phyloP scores from a whole-genome alignment of 1,140 invertebrate genomes.

The Euwallacea similis region DNA sequence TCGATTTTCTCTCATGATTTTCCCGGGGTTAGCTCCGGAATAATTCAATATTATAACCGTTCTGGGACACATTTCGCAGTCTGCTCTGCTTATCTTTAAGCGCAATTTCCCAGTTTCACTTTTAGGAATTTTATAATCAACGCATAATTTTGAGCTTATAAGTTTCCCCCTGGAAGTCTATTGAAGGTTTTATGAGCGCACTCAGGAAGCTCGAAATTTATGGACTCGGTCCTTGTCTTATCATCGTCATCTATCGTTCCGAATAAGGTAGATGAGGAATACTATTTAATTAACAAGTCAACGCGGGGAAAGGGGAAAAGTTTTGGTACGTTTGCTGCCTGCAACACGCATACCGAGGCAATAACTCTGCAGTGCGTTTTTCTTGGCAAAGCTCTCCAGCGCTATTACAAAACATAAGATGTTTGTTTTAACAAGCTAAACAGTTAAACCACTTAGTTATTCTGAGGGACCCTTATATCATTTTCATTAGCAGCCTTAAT shows the following conservation, averaged over 20 bases:
- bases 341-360: no score
- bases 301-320: no score
- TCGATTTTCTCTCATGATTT: slow-evolving; percentile 34
- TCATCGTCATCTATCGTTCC: no score
- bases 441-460: not conserved
- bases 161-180: slow-evolving; percentile 9
- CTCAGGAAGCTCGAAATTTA: no score
- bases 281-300: no score
- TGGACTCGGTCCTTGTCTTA: no score
- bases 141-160: slow-evolving; percentile 29
- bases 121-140: slow-evolving; percentile 22
- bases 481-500: not conserved
- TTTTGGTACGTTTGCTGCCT: no score
- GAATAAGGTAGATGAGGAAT: no score
- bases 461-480: slow-evolving; percentile 14
- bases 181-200: slow-evolving; percentile 15
- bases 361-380: no score
- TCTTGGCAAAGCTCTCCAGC: not conserved
- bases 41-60: slow-evolving; percentile 37
- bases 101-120: slow-evolving; percentile 21
- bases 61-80: slow-evolving; percentile 31
- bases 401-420: slow-evolving; percentile 1
- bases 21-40: slow-evolving; percentile 22
- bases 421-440: slow-evolving; percentile 12
- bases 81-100: slow-evolving; percentile 30